Conservation (phyloP, 2,113 vertebrate genomes). For the Ascaphus truei region DNA sequence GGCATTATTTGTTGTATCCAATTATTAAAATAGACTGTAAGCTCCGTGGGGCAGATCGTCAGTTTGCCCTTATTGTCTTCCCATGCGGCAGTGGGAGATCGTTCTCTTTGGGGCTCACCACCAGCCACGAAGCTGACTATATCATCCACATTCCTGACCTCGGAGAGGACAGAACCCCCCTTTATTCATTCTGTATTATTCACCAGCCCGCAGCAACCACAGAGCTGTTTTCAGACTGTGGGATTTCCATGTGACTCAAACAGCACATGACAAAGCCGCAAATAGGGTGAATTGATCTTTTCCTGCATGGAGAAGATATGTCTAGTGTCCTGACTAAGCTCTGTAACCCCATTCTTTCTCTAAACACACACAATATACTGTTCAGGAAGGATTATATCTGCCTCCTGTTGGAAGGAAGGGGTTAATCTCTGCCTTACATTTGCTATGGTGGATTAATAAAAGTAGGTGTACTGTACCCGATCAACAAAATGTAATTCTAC, state of each 20-base stretch:
- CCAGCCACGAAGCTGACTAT: neutral
- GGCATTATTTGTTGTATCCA: neutral
- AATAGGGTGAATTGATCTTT: no score
- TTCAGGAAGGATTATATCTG: no score
- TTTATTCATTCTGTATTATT: neutral
- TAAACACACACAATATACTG: no score
- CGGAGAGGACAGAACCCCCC: neutral
- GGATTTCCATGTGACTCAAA: constrained; percentile 11
- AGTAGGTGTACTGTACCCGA: no score
- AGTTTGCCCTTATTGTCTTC: neutral
- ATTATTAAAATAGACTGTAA: neutral
- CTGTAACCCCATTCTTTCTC: no score
- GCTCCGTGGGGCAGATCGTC: neutral
- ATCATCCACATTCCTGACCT: constrained; percentile 1
- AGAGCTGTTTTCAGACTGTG: neutral
- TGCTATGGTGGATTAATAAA: no score
- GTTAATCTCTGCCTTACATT: no score
- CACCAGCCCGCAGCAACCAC: neutral
- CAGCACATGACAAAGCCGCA: constrained; percentile 20
- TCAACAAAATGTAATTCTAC: no score
- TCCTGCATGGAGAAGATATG: no score
- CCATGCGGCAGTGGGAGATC: neutral
- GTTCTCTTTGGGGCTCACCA: neutral
- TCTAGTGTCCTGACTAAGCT: no score
- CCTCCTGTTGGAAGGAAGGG: no score